A percentile compares a stretch with the other conserved stretches of the same genome.
These are phyloP conservation scores for Isotomurus palustris DNA, from an alignment of 2,888 invertebrate genomes.

Conservation along the genomic window DNA sequence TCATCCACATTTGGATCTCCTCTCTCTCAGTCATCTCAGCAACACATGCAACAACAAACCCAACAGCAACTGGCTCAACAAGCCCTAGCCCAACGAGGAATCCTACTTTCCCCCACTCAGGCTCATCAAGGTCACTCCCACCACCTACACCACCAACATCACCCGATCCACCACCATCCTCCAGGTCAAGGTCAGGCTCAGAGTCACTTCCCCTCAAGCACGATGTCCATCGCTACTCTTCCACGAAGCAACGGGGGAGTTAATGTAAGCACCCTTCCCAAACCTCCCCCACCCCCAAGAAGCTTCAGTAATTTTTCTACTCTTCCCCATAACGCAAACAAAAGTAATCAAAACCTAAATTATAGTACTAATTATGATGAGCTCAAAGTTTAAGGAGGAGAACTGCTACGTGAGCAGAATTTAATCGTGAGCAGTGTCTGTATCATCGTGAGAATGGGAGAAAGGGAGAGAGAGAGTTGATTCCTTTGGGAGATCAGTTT, in stretches of 20 bases:
- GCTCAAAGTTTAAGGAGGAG: slow-evolving; percentile 42
- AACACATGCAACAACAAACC: slow-evolving; percentile 2
- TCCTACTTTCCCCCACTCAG: slow-evolving; percentile 40
- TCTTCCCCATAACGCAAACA: slow-evolving; percentile 32
- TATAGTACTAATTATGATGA: slow-evolving; percentile 36
- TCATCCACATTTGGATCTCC: slow-evolving; percentile 1
- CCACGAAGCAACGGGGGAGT: slow-evolving; percentile 37
- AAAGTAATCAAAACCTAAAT: slow-evolving; percentile 30
- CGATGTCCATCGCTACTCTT: slow-evolving; percentile 32
- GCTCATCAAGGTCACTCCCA: slow-evolving; percentile 28
- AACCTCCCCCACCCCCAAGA: slow-evolving; percentile 43
- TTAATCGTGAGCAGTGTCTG: no score
- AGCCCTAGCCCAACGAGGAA: slow-evolving; percentile 40
- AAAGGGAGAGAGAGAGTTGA: no score
- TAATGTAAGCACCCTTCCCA: slow-evolving; percentile 23
- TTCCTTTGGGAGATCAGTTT: no score
- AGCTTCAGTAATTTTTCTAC: slow-evolving; percentile 42
- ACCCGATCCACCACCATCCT: slow-evolving; percentile 23
- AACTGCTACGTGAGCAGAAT: no score
- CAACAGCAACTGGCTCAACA: slow-evolving; percentile 37
- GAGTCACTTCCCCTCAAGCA: slow-evolving; percentile 13
- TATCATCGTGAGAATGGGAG: no score
- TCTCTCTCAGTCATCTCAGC: not conserved
- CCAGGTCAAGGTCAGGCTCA: slow-evolving; percentile 26
- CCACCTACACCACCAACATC: slow-evolving; percentile 26